Conservation (phyloP, 2,797 vertebrate genomes). For the Sylvilagus floridanus region DNA sequence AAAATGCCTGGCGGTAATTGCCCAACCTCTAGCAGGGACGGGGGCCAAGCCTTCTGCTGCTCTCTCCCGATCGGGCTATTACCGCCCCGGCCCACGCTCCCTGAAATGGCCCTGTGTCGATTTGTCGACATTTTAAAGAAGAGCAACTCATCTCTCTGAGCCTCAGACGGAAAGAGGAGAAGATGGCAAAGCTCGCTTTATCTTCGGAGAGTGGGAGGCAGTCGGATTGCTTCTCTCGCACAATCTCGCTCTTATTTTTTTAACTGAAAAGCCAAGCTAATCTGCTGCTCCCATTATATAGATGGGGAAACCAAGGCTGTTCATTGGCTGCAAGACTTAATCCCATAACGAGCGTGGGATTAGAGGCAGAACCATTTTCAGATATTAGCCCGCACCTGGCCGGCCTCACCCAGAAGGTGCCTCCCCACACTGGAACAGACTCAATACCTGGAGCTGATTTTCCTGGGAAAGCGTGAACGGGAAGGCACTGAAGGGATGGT, state of each 20-base stretch:
- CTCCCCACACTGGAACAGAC: not conserved
- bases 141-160: conserved; percentile 66
- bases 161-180: conserved; percentile 40
- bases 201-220: not conserved
- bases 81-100: conserved; percentile 66
- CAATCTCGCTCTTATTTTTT: not conserved
- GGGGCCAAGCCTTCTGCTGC: not conserved
- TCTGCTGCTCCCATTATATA: conserved; percentile 55
- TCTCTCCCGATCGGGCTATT: conserved; percentile 79
- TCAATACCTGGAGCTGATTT: not conserved
- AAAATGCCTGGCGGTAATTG: conserved; percentile 78
- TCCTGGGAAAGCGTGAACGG: not conserved
- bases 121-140: conserved; percentile 61
- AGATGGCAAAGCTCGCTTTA: not conserved
- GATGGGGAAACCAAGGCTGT: conserved; percentile 45
- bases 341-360: not conserved
- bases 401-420: not conserved
- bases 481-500: not conserved
- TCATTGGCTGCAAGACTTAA: rapidly evolving
- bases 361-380: not conserved
- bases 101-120: conserved; percentile 72
- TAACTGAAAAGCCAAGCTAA: not conserved
- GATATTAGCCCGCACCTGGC: not conserved
- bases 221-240: not conserved
- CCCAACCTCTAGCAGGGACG: conserved; percentile 65